Base-by-base conservation (phyloP, 1,140 invertebrate genomes). In the Tetramorium alpestre region DNA sequence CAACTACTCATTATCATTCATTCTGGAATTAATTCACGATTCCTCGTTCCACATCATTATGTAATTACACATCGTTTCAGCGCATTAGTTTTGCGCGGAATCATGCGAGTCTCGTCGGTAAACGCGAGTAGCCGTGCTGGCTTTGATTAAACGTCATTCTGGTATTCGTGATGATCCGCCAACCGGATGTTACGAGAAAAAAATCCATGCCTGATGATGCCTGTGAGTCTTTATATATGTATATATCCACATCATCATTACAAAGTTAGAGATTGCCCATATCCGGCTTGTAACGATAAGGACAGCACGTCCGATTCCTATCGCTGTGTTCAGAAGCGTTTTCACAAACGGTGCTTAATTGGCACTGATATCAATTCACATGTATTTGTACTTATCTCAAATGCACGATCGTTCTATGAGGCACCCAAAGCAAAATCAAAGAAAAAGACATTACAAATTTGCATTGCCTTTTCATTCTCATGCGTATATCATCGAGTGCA, bases 81-180 rank as follows among this genome's bases (percentile, higher is more conserved):
- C 8, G 18, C 38, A 28, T 56, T 51, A 38, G 41, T 80, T 80
- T 80, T 47, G 38, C 49, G 47, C 16, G 38, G 33, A 56, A 73
- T 44, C 51, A 7, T 22, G 51, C 18, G 76, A 49, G 3, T 56
- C 8, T 13, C 22, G 1, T 25, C 33, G 58, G n/a, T 47, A n/a
- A 82, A 88, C 11, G 80, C 82, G 47, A 87, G 89, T 69, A 90
- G 75, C 84, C 28, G 25, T 18, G 28, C 41, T 58, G 18, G 62
- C 38, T 33, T 67, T 81, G 89, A 90, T 91, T 90, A 91, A 91
- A 86, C 77, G 84, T 88, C 87, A 89, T 88, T 69, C 65, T 58
- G 49, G 11, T 75, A 77, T 44, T 76, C 65, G 73, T 91, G 87
- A 91, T 91, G 78, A 89, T 56, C 82, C 76, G 72, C 60, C 82